phyloP scores from a whole-genome alignment of 2,888 invertebrate species.

The Malacosoma neustria region DNA sequence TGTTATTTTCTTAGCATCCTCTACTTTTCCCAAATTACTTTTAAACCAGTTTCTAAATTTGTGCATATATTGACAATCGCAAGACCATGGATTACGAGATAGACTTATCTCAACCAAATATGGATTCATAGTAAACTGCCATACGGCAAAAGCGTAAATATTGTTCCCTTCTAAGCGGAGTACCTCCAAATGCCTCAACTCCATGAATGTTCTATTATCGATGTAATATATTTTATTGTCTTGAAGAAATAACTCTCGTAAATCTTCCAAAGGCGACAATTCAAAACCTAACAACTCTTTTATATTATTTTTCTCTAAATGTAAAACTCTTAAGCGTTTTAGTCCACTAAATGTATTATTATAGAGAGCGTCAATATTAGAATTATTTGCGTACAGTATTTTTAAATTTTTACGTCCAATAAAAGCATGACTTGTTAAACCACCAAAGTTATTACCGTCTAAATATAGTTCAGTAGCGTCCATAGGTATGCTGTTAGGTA shows the following conservation, averaged over 20 bases:
- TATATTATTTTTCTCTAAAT: conserved; percentile 91
- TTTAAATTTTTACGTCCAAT: conserved; percentile 93
- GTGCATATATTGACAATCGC: conserved; percentile 89
- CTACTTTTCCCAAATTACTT: conserved; percentile 85
- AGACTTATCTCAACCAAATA: conserved; percentile 91
- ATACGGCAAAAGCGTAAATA: conserved; percentile 87
- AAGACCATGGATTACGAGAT: conserved; percentile 91
- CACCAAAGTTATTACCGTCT: conserved; percentile 92
- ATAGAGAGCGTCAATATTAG: conserved; percentile 87
- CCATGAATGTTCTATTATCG: conserved; percentile 88
- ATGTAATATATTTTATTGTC: conserved; percentile 88
- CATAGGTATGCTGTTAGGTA: conserved; percentile 94
- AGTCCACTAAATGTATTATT: conserved; percentile 94
- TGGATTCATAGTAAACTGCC: conserved; percentile 88
- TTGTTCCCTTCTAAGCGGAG: conserved; percentile 89
- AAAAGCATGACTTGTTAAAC: conserved; percentile 91
- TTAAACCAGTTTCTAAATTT: conserved; percentile 87
- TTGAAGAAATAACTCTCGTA: conserved; percentile 90
- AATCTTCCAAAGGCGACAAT: conserved; percentile 85
- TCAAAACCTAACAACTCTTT: conserved; percentile 87
- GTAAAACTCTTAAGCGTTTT: conserved; percentile 84
- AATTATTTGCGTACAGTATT: conserved; percentile 91
- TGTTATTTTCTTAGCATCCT: conserved; percentile 83
- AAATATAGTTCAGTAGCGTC: conserved; percentile 96
- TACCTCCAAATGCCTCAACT: conserved; percentile 87